Evolutionary conservation across 2,797 vertebrate genomes (phyloP), one percentile per base, ranked within the genome.

Genomic region (Notolabrus celidotus): DNA sequence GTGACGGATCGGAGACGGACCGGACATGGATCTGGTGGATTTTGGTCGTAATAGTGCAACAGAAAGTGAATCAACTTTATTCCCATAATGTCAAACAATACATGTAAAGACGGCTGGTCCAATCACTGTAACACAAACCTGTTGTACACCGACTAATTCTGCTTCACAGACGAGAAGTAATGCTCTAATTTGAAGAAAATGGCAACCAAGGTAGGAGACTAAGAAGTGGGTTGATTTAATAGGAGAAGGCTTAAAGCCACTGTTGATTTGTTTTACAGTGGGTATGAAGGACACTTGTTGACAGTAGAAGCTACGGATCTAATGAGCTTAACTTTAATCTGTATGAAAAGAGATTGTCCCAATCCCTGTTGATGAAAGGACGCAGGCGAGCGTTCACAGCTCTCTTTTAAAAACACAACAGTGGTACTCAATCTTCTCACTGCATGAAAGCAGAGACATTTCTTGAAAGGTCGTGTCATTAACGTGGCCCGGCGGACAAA

Each of bases 271-370:
- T 38, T 33, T 42, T 22, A 17, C 34, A 23, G 42, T n/a, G 22
- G n/a, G 14, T 23, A 29, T 33, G 14, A 68, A 59, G 55, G 66
- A 51, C 36, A 51, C 38, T 52, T 29, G 29, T 2, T 22, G 43
- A 67, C 64, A 55, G 41, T 2, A 19, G 16, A 46, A 57, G 53
- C 22, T 39, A 17, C 4, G 1, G 15, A 38, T 29, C 7, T 27
- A 17, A 57, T 15, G 2, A 46, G 31, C 52, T 39, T 1, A 49
- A 57, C 52, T 31, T 14, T 16, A 10, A 3, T 29, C 22, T 11
- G 8, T 31, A 15, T 20, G 1, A 2, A 25, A 19, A 46, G 8
- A 46, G 55, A 31, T 43, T 20, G 14, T 36, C 19, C 17, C 1
- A 12, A 8, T 3, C 29, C 11, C n/a, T 17, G 0, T 33, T 20